Percentiles rank a stretch among this genome's conserved stretches.
Evolutionary conservation across 2,888 invertebrate species (phyloP).

Genomic region (Hyles lineata): DNA sequence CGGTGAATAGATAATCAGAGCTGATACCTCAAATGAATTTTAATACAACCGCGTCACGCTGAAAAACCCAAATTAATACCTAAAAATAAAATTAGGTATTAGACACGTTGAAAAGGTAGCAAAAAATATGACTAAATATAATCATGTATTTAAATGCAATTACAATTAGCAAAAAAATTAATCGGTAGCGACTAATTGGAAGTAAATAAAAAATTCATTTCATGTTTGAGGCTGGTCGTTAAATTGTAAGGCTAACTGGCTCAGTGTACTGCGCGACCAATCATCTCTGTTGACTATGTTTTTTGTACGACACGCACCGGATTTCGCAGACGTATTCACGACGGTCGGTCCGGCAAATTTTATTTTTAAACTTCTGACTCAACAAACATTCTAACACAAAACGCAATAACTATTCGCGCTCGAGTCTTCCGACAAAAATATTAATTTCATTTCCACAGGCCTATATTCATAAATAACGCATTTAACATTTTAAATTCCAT

Average conservation of each 20-base stretch:
- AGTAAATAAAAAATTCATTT: slow-evolving; percentile 9
- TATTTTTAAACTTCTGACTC: slow-evolving; percentile 21
- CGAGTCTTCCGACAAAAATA: slow-evolving; percentile 1
- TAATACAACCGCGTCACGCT: neutral
- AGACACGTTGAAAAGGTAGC: neutral
- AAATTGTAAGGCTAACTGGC: neutral
- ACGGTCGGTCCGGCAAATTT: neutral
- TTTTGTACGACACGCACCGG: slow-evolving; percentile 4
- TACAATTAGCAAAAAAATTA: slow-evolving; percentile 20
- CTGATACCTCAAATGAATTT: slow-evolving; percentile 30
- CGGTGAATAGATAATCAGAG: slow-evolving; percentile 39
- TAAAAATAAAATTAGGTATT: neutral
- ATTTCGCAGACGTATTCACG: slow-evolving; percentile 3
- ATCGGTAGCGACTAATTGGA: neutral
- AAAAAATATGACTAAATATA: neutral
- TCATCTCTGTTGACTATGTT: slow-evolving; percentile 8
- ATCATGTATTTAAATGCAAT: slow-evolving; percentile 8
- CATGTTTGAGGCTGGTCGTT: slow-evolving; percentile 19
- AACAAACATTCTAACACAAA: slow-evolving; percentile 15
- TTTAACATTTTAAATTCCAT: neutral
- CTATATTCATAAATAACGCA: neutral
- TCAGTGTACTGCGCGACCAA: neutral
- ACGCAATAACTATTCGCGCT: neutral
- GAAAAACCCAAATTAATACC: neutral
- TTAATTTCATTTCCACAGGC: neutral